Base-by-base conservation (phyloP, 2,797 vertebrate species). In the Sebastiscus albofasciatus region DNA sequence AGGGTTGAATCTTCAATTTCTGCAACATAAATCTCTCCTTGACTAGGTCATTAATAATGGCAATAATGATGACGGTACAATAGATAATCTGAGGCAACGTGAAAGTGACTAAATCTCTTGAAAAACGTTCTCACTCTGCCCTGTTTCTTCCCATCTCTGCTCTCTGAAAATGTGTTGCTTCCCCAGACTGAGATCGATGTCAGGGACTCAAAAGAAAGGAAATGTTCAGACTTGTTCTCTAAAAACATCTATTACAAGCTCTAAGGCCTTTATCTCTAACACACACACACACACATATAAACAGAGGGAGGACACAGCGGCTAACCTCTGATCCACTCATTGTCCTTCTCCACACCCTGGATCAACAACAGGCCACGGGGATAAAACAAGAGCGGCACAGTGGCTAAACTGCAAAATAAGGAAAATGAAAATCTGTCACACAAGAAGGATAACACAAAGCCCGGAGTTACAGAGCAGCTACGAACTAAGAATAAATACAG, bases 251-350 rank as follows among this genome's bases (percentile, higher is more conserved):
- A 54, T 75, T 74, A 81, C 70, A 59, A 67, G 66, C 58, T 75
- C n/a, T 26, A 6, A 76, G 68, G 27, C 46, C 72, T 33, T 73
- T 64, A 86, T 75, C 54, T 79, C 46, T 27, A 46, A 61, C 55
- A 72, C 72, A 31, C 49, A 66, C 22, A 29, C 22, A 67, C 33
- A 79, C 70, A 80, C 31, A 79, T 56, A 80, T 20, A 24, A n/a
- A 70, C 6, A 52, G 26, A 55, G 26, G 27, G 42, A 71, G 27
- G 49, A 72, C 67, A 61, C 61, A 52, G 70, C 62, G 1, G 36
- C 72, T 61, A 73, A 87, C 66, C 75, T 77, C 36, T 82, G 82
- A 90, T 83, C 79, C 65, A 82, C 75, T 83, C 49, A 59, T 62
- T 82, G 80, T 83, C 75, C 76, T 75, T 69, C 39, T 76, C 49